Evolutionary conservation across 2,797 vertebrate genomes (phyloP).

Genomic region (Myripristis jacobus): DNA sequence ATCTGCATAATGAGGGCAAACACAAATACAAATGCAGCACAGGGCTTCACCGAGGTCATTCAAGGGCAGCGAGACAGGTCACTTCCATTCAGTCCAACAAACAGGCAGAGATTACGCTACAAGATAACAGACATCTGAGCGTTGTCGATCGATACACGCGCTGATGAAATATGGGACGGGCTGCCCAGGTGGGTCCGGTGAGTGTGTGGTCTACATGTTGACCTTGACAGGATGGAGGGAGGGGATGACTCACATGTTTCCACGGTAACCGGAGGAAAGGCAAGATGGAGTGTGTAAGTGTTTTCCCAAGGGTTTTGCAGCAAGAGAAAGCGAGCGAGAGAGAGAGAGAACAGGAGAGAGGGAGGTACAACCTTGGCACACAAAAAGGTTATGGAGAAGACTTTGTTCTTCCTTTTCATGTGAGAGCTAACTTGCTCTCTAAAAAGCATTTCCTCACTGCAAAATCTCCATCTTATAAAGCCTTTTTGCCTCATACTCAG

Average conservation of each 20-base stretch:
- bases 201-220: constrained; percentile 37
- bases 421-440: too few species aligned
- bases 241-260: constrained; percentile 63
- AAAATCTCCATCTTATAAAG: too few species aligned
- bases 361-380: not conserved
- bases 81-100: not conserved
- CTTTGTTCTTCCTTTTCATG: constrained; percentile 3
- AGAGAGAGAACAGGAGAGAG: not conserved
- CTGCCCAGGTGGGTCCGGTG: constrained; percentile 20
- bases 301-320: constrained; percentile 27
- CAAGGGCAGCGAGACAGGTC: not conserved
- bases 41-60: not conserved
- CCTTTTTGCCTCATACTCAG: too few species aligned
- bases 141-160: constrained; percentile 15
- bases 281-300: not conserved
- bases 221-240: constrained; percentile 53
- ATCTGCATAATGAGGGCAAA: not conserved
- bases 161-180: constrained; percentile 1
- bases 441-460: too few species aligned
- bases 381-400: not conserved
- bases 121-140: not conserved
- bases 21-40: not conserved
- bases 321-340: not conserved
- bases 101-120: constrained; percentile 2
- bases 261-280: constrained; percentile 60